These are phyloP conservation scores for Drosophila mimica DNA, from an alignment of 2,888 invertebrate species.

Conservation along the genomic window DNA sequence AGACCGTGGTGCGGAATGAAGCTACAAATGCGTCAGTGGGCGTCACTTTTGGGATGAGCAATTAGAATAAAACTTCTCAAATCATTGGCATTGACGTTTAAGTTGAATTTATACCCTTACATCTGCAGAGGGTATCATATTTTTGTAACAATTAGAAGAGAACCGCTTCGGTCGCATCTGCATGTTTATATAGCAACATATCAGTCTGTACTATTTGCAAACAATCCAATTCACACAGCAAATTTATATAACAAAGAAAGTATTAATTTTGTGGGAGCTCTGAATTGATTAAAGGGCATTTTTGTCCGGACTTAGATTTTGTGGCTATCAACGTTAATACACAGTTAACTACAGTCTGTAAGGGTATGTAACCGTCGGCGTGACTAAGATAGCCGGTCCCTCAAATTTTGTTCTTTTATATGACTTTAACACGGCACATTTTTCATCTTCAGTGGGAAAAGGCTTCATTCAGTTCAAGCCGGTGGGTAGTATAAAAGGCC, in stretches of 20 bases:
- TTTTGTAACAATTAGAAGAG: not conserved
- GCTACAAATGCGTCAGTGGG: not conserved
- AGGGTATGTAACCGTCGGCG: not conserved
- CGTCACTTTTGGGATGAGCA: not conserved
- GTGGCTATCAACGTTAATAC: not conserved
- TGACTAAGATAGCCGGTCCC: too few species aligned
- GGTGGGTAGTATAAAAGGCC: constrained; percentile 67
- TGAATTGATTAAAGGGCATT: not conserved
- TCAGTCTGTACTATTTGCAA: not conserved
- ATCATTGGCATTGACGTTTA: constrained; percentile 57
- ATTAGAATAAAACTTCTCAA: constrained; percentile 19
- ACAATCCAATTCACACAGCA: not conserved
- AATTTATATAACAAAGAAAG: not conserved
- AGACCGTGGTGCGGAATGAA: not conserved
- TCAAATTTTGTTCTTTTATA: constrained; percentile 8
- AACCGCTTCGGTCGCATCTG: not conserved
- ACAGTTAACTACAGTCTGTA: not conserved
- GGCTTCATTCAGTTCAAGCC: constrained; percentile 4
- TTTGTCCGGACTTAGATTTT: not conserved
- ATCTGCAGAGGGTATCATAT: not conserved
- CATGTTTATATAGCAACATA: not conserved
- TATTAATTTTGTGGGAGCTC: not conserved
- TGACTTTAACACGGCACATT: constrained; percentile 27
- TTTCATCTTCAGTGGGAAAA: constrained; percentile 44
- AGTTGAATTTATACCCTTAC: constrained; percentile 37